phyloP scores from a whole-genome alignment of 1,140 invertebrate genomes.

The Oedothorax gibbosus region DNA sequence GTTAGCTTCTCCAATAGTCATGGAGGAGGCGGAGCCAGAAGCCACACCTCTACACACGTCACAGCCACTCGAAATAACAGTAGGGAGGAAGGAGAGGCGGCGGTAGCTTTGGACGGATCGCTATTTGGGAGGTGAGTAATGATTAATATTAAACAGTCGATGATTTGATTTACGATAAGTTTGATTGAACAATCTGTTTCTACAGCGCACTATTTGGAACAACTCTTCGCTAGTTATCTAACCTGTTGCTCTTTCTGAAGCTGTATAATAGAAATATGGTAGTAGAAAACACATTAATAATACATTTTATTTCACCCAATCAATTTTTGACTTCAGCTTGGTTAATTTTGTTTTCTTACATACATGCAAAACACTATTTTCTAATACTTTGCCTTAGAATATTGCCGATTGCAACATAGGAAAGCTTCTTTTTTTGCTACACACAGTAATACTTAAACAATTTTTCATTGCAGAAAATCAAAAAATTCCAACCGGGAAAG shows the following conservation, averaged over 20 bases:
- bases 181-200: background rate
- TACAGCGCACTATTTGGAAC: background rate
- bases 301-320: too few species aligned
- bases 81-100: background rate
- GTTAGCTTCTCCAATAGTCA: slow-evolving; percentile 39
- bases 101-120: background rate
- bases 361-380: too few species aligned
- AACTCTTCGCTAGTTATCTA: background rate
- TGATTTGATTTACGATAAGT: background rate
- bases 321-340: too few species aligned
- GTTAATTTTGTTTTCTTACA: too few species aligned
- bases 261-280: background rate
- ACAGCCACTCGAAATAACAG: background rate
- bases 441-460: too few species aligned
- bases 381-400: too few species aligned
- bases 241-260: too few species aligned
- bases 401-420: too few species aligned
- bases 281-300: too few species aligned
- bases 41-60: background rate
- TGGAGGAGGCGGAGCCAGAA: background rate
- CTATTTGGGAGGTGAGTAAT: slow-evolving; percentile 25
- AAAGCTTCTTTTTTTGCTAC: too few species aligned
- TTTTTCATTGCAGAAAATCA: too few species aligned
- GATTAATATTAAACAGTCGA: background rate
- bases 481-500: too few species aligned